A percentile compares a stretch with the other conserved stretches of the same genome.
phyloP scores from a whole-genome alignment of 37 sponge, comb jelly and placozoan species.

The Ianthella basta region DNA sequence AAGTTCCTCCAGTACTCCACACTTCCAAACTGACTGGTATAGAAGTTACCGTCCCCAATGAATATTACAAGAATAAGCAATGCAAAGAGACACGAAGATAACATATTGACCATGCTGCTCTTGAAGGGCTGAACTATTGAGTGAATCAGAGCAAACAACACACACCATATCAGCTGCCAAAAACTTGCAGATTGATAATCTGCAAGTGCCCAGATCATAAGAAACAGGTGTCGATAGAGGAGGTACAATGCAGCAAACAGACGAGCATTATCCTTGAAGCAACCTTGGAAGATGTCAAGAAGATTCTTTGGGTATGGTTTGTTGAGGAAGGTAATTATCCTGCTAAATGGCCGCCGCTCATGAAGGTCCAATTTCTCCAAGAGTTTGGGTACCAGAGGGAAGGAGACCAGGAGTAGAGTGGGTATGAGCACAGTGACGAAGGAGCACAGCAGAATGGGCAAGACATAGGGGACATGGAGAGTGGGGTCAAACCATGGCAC shows the following conservation, averaged over 20 bases:
- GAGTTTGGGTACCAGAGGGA: not conserved
- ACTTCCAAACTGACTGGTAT: not conserved
- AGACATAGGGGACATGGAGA: not conserved
- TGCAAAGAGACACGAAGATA: not conserved
- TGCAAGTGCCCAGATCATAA: not conserved
- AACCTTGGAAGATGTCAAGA: conserved; percentile 20
- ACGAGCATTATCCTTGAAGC: not conserved
- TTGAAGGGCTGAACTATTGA: conserved; percentile 12
- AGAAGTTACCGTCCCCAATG: not conserved
- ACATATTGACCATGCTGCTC: not conserved
- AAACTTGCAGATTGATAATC: no score
- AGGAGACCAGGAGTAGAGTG: not conserved
- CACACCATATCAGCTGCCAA: not conserved
- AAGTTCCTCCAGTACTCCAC: no score
- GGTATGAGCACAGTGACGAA: not conserved
- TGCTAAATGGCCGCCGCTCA: not conserved
- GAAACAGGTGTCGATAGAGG: not conserved
- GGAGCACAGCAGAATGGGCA: not conserved
- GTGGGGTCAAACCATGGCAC: not conserved
- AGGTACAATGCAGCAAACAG: conserved; percentile 21
- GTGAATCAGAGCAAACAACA: not conserved
- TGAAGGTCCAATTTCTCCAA: not conserved
- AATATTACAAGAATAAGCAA: not conserved
- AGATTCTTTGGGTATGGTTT: not conserved
- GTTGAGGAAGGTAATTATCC: not conserved